Evolutionary conservation across 2,888 invertebrate genomes (phyloP), one percentile per base, ranked within the genome.

Genomic region (Heteromyza rotundicornis): DNA sequence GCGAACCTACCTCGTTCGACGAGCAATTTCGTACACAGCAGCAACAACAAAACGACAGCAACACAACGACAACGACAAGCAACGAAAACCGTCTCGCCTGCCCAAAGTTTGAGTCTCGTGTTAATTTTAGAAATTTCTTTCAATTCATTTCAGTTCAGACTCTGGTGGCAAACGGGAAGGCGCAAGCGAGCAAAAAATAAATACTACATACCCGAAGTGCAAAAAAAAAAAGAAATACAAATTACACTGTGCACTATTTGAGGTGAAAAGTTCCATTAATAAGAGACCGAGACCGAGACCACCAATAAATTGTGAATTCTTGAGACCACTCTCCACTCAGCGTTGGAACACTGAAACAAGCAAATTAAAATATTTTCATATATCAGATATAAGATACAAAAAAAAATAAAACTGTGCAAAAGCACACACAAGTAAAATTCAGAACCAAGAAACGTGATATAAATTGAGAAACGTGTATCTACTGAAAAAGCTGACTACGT

Each of bases 81-180:
- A 27, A 27, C 27, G 27, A 27, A 5, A 27, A 27, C n/a, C 55
- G 44, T 40, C 64, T 50, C 62, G 63, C 62, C 62, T 64, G 59
- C 54, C 59, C 60, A 56, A 56, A 65, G 63, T 66, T 74, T 70
- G 71, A 73, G 73, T 70, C 67, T 66, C 65, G 68, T 75, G 76
- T 76, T 78, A 79, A 77, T 74, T 79, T 79, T 78, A 79, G 78
- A 80, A 78, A 76, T 74, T 74, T 72, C 72, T 73, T 71, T 66
- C 69, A 70, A 78, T 78, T 81, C 80, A 80, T 78, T 81, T 80
- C 72, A 74, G 74, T 81, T 82, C 74, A 76, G 77, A 70, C 74
- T 74, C 73, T 76, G 75, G 69, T 70, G 71, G 68, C 75, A 74
- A 70, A 63, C 69, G 70, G 67, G 68, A 62, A 66, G 65, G 56